Percentiles rank a stretch among this genome's conserved stretches.
Evolutionary conservation across 2,797 vertebrate species (phyloP).

Genomic region (Lates japonicus): DNA sequence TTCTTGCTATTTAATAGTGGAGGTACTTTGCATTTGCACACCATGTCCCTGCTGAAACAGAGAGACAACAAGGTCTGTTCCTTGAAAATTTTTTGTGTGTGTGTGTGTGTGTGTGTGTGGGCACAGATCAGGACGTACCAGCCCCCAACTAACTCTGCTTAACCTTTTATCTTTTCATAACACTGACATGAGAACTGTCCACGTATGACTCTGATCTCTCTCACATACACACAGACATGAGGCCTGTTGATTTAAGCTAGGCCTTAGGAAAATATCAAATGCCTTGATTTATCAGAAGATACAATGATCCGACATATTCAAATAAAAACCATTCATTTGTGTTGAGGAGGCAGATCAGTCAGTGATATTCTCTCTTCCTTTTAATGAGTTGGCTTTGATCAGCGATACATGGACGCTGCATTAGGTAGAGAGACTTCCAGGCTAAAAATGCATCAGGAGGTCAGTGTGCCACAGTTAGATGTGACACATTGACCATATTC

Average conservation of each 20-base stretch:
- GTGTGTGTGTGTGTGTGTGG: not conserved
- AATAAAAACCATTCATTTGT: not conserved
- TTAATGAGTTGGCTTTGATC: not conserved
- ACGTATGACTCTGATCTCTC: not conserved
- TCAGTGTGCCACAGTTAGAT: constrained; percentile 20
- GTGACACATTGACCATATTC: constrained; percentile 38
- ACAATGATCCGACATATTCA: not conserved
- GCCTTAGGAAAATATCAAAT: not conserved
- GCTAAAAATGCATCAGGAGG: constrained; percentile 3
- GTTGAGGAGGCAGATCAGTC: fast-evolving
- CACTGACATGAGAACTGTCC: not conserved
- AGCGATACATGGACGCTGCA: not conserved
- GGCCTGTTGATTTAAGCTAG: not conserved
- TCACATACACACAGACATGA: constrained; percentile 10
- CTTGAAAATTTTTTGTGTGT: constrained; percentile 6
- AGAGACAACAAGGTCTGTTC: constrained; percentile 29
- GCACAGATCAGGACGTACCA: constrained; percentile 40
- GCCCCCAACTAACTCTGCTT: not conserved
- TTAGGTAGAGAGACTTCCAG: not conserved
- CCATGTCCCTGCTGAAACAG: constrained; percentile 32
- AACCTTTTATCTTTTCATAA: constrained; percentile 21
- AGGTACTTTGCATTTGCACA: constrained; percentile 11
- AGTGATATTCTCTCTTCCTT: not conserved
- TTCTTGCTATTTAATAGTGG: constrained; percentile 8
- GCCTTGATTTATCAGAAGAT: not conserved